These are phyloP conservation scores for Zaprionus camerounensis DNA, from an alignment of 1,140 invertebrate species.

Conservation along the genomic window DNA sequence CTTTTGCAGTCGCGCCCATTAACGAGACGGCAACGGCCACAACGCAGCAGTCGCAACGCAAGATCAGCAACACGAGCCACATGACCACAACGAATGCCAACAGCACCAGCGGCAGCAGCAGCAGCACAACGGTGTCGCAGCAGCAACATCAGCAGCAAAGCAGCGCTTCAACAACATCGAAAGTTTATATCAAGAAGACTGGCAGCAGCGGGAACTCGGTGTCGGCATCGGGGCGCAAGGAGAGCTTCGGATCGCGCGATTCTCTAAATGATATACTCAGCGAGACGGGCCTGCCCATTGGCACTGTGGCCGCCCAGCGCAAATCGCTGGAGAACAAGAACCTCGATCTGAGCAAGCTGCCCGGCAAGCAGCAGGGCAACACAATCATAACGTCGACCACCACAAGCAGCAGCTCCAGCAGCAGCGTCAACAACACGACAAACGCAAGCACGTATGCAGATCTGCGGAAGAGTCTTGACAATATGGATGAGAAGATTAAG, in stretches of 20 bases:
- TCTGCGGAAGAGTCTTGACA: constrained; percentile 79
- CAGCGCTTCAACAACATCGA: constrained; percentile 63
- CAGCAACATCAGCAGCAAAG: constrained; percentile 55
- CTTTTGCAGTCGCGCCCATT: constrained; percentile 77
- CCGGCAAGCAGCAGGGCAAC: constrained; percentile 48
- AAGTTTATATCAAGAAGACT: constrained; percentile 81
- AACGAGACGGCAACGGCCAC: constrained; percentile 57
- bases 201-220: constrained; percentile 65
- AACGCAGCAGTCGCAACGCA: constrained; percentile 58
- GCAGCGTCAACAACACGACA: constrained; percentile 35
- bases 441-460: constrained; percentile 46
- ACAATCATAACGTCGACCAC: constrained; percentile 41
- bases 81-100: constrained; percentile 61
- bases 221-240: constrained; percentile 71
- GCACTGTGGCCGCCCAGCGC: constrained; percentile 85
- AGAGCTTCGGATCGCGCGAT: constrained; percentile 83
- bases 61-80: constrained; percentile 59
- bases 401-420: constrained; percentile 41
- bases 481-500: constrained; percentile 80
- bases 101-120: constrained; percentile 53
- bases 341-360: constrained; percentile 73
- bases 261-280: constrained; percentile 83
- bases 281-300: constrained; percentile 75
- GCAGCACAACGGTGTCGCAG: constrained; percentile 58
- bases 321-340: constrained; percentile 85